These are phyloP conservation scores for Tamandua tetradactyla DNA, from an alignment of 2,797 vertebrate species.

Conservation along the genomic window DNA sequence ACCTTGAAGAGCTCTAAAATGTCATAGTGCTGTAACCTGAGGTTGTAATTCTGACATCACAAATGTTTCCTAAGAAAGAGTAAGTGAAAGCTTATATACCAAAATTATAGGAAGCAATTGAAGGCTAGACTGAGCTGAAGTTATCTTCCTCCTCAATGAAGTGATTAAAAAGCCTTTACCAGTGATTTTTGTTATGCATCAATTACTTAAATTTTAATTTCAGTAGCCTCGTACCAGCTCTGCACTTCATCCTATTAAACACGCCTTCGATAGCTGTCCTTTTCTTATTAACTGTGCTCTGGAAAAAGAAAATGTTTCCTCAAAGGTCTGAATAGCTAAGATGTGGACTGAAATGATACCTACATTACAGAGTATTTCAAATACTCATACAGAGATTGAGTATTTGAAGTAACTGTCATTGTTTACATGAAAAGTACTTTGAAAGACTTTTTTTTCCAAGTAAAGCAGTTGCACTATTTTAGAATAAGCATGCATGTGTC, in stretches of 20 bases:
- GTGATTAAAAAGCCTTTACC: constrained; percentile 50
- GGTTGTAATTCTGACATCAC: constrained; percentile 62
- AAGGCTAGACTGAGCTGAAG: not conserved
- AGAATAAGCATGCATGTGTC: not conserved
- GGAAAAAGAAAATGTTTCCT: constrained; percentile 53
- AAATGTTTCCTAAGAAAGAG: constrained; percentile 45
- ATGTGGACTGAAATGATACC: not conserved
- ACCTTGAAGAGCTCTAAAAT: constrained; percentile 51
- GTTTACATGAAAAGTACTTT: not conserved
- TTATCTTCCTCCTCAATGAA: constrained; percentile 47
- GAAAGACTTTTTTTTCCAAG: not conserved
- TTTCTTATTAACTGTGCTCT: constrained; percentile 46
- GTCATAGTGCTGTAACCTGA: constrained; percentile 15
- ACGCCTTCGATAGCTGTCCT: constrained; percentile 31
- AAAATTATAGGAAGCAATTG: constrained; percentile 40
- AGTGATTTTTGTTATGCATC: constrained; percentile 60
- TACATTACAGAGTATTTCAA: not conserved
- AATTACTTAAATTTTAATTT: constrained; percentile 62
- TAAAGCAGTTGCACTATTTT: not conserved
- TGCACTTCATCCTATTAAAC: constrained; percentile 28
- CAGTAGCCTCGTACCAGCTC: not conserved
- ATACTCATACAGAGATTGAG: not conserved
- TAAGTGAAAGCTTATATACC: not conserved
- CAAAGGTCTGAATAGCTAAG: not conserved
- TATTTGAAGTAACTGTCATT: not conserved